Conservation (phyloP, 2,888 invertebrate species). For the Trileptium ribeirensis region DNA sequence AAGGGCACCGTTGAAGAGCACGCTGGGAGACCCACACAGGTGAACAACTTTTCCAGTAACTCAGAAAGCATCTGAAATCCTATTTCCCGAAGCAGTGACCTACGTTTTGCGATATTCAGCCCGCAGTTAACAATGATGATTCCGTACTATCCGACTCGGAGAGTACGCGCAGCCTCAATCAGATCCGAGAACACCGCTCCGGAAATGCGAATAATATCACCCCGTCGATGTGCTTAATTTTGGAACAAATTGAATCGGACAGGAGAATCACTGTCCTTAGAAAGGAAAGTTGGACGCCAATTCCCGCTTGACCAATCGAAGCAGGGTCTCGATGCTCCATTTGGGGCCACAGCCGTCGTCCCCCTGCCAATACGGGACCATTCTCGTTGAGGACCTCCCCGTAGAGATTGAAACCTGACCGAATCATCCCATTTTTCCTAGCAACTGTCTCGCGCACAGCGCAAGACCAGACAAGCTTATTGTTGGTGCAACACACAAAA, state of each 20-base stretch:
- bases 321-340: too few relatives aligned
- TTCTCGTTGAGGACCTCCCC: not conserved
- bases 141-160: not conserved
- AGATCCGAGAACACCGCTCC: not conserved
- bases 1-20: not conserved
- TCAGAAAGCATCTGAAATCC: too few relatives aligned
- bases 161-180: not conserved
- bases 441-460: not conserved
- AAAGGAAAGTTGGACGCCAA: too few relatives aligned
- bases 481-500: not conserved
- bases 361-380: not conserved
- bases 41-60: too few relatives aligned
- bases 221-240: not conserved
- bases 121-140: not conserved
- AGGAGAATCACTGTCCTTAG: not conserved
- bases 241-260: not conserved
- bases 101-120: not conserved
- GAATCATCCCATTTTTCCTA: not conserved
- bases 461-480: not conserved
- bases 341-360: not conserved
- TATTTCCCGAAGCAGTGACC: too few relatives aligned
- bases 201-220: not conserved
- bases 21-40: not conserved
- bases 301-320: too few relatives aligned
- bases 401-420: not conserved